These are phyloP conservation scores for Sebastiscus albofasciatus DNA, from an alignment of 2,797 vertebrate genomes.

Conservation along the genomic window DNA sequence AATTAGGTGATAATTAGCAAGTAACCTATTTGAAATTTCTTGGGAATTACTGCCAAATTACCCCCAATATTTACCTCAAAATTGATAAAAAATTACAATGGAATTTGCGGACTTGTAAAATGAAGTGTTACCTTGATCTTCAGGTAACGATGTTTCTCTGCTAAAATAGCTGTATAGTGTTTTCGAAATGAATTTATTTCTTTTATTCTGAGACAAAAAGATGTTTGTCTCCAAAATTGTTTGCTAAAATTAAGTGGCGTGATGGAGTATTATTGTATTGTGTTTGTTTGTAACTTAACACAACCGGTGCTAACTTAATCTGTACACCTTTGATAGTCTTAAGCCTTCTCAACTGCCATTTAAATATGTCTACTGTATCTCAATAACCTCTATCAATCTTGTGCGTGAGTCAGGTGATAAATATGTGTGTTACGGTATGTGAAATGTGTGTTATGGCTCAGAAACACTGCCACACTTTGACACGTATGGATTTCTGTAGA, in stretches of 20 bases:
- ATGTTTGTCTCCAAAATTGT: conserved; percentile 5
- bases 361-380: conserved; percentile 35
- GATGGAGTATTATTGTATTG: conserved; percentile 23
- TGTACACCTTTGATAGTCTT: conserved; percentile 48
- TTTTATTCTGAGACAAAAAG: conserved; percentile 19
- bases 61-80: no score
- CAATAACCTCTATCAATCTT: conserved; percentile 27
- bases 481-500: conserved; percentile 42
- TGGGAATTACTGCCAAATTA: no score
- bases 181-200: conserved; percentile 12
- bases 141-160: conserved; percentile 13
- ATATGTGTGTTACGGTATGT: conserved; percentile 41
- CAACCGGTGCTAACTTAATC: conserved; percentile 74
- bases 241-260: conserved; percentile 31
- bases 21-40: no score
- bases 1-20: no score
- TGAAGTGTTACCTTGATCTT: not conserved
- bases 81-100: no score
- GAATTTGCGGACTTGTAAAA: no score
- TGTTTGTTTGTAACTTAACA: conserved; percentile 59
- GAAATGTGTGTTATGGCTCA: conserved; percentile 28
- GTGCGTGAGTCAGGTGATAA: conserved; percentile 41
- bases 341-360: conserved; percentile 52
- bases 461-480: conserved; percentile 58
- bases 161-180: conserved; percentile 13